phyloP scores from a whole-genome alignment of 2,888 invertebrate genomes.

The Teleiodes luculella region DNA sequence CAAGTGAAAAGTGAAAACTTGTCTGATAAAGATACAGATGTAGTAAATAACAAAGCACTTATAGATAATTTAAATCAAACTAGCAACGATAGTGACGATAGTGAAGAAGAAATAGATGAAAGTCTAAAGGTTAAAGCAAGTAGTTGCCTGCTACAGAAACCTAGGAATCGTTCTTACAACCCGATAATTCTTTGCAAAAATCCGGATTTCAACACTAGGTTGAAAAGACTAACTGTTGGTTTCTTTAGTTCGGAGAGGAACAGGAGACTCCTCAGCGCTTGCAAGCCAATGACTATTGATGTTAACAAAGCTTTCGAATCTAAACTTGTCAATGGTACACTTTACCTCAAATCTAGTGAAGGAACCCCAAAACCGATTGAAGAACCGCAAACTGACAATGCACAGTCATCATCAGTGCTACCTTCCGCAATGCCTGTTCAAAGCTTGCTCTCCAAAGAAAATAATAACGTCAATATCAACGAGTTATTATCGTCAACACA shows the following conservation, averaged over 20 bases:
- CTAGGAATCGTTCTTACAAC: constrained; percentile 50
- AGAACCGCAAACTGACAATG: constrained; percentile 15
- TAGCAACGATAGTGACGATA: constrained; percentile 9
- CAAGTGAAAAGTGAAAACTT: background rate
- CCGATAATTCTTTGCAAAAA: constrained; percentile 64
- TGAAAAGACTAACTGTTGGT: constrained; percentile 54
- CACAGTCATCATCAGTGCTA: constrained; percentile 30
- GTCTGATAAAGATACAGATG: constrained; percentile 7
- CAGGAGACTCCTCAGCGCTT: constrained; percentile 46
- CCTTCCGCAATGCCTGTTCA: constrained; percentile 48
- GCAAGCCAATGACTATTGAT: constrained; percentile 63
- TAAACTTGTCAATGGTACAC: constrained; percentile 48
- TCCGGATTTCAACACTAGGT: constrained; percentile 66
- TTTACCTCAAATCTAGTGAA: constrained; percentile 41
- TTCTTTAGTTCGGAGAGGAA: constrained; percentile 56
- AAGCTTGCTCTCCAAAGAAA: constrained; percentile 29
- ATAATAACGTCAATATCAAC: background rate
- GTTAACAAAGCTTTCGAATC: constrained; percentile 58
- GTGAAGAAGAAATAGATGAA: constrained; percentile 27
- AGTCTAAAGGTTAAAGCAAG: constrained; percentile 40
- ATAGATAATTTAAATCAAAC: constrained; percentile 8
- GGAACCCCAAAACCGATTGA: constrained; percentile 6
- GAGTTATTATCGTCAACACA: background rate
- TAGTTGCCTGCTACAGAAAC: constrained; percentile 57
- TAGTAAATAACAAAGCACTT: background rate